Percentiles rank a stretch among this genome's conserved stretches.
phyloP scores from a whole-genome alignment of 2,113 vertebrate species.

The Copsychus sechellarum region DNA sequence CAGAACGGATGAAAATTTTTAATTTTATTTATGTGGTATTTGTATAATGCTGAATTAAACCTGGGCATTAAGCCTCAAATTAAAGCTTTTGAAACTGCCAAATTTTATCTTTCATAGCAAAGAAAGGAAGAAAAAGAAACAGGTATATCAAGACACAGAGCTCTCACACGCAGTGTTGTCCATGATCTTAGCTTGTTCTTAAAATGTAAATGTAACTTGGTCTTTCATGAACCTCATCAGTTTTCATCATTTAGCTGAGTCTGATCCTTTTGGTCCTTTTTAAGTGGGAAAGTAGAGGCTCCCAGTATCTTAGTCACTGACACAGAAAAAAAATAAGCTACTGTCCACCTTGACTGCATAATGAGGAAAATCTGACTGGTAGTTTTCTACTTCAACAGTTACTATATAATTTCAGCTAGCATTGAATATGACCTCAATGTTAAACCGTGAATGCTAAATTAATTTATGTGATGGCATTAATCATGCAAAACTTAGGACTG shows the following conservation, averaged over 20 bases:
- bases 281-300: neutral
- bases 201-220: neutral
- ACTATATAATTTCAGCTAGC: neutral
- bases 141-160: neutral
- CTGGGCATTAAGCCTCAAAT: neutral
- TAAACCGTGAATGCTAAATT: neutral
- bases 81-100: neutral
- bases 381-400: neutral
- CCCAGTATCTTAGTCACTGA: neutral
- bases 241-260: neutral
- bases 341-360: neutral
- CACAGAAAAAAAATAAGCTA: neutral
- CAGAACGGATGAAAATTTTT: neutral
- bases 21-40: neutral
- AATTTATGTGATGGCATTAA: neutral
- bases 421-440: neutral
- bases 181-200: neutral
- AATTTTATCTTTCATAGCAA: neutral
- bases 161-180: neutral
- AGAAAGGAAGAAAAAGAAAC: neutral
- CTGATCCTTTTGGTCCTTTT: neutral
- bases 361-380: neutral
- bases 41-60: neutral
- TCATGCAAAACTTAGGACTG: neutral
- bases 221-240: neutral